phyloP scores from a whole-genome alignment of 2,113 vertebrate species.

The Xiphophorus hellerii region DNA sequence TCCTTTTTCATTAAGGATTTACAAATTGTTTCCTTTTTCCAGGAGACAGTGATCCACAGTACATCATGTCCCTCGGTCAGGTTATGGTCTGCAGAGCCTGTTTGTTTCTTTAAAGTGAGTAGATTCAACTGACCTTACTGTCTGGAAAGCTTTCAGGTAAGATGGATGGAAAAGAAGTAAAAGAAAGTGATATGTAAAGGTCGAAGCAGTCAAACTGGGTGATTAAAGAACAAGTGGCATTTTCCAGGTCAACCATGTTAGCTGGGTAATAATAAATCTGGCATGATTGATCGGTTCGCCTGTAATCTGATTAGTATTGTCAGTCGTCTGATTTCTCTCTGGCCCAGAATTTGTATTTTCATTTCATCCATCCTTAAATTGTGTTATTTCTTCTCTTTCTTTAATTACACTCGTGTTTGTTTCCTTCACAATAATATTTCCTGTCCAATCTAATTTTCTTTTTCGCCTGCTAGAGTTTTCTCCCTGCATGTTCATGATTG shows the following conservation, averaged over 20 bases:
- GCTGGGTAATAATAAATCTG: background rate
- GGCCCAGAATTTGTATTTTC: too few relatives aligned
- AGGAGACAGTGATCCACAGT: background rate
- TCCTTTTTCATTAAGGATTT: too few relatives aligned
- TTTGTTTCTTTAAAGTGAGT: background rate
- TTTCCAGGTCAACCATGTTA: background rate
- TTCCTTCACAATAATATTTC: background rate
- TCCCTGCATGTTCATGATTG: background rate
- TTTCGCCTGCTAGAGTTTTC: background rate
- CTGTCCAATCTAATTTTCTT: background rate
- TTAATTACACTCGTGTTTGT: background rate
- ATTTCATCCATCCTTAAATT: background rate
- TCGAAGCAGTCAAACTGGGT: conserved; percentile 1
- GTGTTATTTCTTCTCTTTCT: background rate
- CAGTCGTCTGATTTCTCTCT: background rate
- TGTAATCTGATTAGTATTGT: conserved; percentile 1
- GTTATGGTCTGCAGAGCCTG: too few relatives aligned
- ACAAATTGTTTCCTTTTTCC: background rate
- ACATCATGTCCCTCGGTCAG: background rate
- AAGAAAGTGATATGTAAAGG: background rate
- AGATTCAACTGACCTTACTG: conserved; percentile 3
- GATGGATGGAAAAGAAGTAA: background rate
- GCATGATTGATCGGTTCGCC: conserved; percentile 11
- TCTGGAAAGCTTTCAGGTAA: background rate
- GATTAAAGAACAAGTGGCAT: conserved; percentile 5